A percentile compares a stretch with the other conserved stretches of the same genome.
Evolutionary conservation across 2,888 invertebrate species (phyloP).

Genomic region (Temnothorax ravouxi): DNA sequence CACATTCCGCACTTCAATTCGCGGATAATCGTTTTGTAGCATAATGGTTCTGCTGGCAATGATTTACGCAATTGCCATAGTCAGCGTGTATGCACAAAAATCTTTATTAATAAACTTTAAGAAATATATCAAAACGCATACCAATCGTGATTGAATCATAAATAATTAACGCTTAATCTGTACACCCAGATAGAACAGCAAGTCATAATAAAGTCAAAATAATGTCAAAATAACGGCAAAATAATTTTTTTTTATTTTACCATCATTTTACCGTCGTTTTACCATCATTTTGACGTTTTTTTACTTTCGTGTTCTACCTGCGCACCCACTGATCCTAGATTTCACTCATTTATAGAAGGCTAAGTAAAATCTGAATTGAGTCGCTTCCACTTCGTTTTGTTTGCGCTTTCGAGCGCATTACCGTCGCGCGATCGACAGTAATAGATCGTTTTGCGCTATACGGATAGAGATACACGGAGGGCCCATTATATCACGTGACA

Average conservation of each 20-base stretch:
- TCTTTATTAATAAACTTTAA: neutral
- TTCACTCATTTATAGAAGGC: neutral
- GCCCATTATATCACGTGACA: constrained; percentile 79
- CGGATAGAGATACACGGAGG: constrained; percentile 75
- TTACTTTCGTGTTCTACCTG: no score
- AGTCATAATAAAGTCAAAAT: no score
- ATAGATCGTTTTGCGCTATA: constrained; percentile 72
- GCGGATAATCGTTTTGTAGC: neutral
- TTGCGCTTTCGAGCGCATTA: constrained; percentile 7
- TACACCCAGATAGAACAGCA: no score
- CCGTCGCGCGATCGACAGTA: constrained; percentile 67
- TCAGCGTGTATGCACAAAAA: neutral
- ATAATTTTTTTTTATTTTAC: no score
- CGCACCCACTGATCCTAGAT: neutral
- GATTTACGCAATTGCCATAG: constrained; percentile 2
- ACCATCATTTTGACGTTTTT: no score
- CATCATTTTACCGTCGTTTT: no score
- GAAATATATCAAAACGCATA: neutral
- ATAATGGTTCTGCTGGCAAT: neutral
- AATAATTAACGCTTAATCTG: neutral
- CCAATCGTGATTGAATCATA: neutral
- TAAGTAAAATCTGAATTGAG: neutral
- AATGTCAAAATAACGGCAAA: no score
- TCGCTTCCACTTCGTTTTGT: neutral
- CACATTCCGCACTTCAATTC: constrained; percentile 31